A percentile compares a stretch with the other conserved stretches of the same genome.
Conservation (phyloP, 1,140 invertebrate species). For the Pseudobourletiella spinata region DNA sequence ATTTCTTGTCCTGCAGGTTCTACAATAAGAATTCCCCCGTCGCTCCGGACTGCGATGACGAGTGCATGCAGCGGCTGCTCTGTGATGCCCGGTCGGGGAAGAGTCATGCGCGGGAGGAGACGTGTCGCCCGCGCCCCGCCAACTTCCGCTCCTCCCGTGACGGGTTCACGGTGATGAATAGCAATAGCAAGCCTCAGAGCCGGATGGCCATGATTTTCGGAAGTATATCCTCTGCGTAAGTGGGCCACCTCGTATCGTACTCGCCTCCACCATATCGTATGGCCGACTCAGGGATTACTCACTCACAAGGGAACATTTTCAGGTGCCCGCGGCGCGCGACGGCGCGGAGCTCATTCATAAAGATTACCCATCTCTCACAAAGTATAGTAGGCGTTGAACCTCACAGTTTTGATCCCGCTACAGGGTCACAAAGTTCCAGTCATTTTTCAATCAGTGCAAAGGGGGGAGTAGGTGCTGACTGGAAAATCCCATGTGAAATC, state of each 20-base stretch:
- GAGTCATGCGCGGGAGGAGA: conserved; percentile 70
- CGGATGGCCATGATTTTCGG: conserved; percentile 22
- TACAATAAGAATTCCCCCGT: conserved; percentile 82
- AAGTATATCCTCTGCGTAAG: conserved; percentile 34
- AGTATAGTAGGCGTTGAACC: too few relatives aligned
- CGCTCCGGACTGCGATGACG: conserved; percentile 63
- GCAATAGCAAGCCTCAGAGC: conserved; percentile 14
- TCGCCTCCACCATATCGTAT: background rate
- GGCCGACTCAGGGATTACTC: background rate
- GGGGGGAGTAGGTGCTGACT: too few relatives aligned
- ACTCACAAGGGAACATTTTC: background rate
- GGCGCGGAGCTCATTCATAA: background rate
- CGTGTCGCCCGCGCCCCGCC: conserved; percentile 48
- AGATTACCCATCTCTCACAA: too few relatives aligned
- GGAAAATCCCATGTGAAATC: too few relatives aligned
- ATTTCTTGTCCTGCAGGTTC: conserved; percentile 57
- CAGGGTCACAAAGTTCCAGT: too few relatives aligned
- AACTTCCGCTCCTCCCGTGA: conserved; percentile 25
- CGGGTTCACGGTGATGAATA: conserved; percentile 10
- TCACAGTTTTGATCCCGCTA: too few relatives aligned
- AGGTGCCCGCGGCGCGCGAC: background rate
- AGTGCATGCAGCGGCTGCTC: conserved; percentile 71
- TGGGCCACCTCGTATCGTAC: conserved; percentile 5
- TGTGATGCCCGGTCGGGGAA: conserved; percentile 75
- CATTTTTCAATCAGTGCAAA: too few relatives aligned